Evolutionary conservation across 2,113 vertebrate species (phyloP).

Genomic region (Dipodomys stephensi): DNA sequence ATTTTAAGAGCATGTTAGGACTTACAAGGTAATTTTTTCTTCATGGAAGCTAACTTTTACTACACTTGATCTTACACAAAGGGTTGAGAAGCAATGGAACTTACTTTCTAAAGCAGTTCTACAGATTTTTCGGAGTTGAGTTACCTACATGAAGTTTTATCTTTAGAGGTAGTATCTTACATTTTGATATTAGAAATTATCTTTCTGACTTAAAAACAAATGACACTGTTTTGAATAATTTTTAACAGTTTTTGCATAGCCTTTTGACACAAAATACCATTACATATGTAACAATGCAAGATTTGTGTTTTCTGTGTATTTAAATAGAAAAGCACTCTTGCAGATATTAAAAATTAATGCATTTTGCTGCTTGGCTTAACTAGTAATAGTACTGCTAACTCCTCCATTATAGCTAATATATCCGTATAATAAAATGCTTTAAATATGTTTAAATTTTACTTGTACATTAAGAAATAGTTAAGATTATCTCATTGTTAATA

Average conservation of each 20-base stretch:
- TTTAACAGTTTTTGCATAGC: not conserved
- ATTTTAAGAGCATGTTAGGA: not conserved
- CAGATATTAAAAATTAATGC: not conserved
- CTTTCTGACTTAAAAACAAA: not conserved
- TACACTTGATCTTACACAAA: no score
- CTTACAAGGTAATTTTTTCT: not conserved
- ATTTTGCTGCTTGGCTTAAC: not conserved
- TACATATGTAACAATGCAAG: not conserved
- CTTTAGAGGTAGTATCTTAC: not conserved
- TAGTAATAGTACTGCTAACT: not conserved
- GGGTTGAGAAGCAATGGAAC: not conserved
- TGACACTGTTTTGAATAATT: not conserved
- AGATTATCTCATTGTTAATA: not conserved
- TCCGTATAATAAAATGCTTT: not conserved
- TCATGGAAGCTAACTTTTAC: not conserved
- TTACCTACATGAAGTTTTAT: constrained; percentile 28
- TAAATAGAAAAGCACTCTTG: not conserved
- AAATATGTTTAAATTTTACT: not conserved
- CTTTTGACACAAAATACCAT: not conserved
- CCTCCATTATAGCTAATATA: not conserved
- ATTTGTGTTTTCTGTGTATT: not conserved
- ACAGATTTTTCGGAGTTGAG: constrained; percentile 26
- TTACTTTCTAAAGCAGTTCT: constrained; percentile 29
- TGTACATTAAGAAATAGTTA: no score
- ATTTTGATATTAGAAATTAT: not conserved